phyloP scores from a whole-genome alignment of 2,797 vertebrate genomes.

The Xenopus petersii region DNA sequence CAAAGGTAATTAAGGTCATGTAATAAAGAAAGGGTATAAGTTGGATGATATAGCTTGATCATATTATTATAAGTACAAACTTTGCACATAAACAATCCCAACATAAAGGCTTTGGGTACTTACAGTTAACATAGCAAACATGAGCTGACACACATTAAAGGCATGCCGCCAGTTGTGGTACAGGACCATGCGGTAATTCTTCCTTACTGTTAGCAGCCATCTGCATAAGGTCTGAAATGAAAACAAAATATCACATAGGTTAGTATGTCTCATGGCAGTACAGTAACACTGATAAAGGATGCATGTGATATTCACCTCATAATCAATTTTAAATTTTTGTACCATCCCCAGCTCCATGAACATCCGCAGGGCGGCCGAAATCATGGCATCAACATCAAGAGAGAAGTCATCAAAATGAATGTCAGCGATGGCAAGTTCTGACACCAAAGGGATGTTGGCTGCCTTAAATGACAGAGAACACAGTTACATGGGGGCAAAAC shows the following conservation, averaged over 20 bases:
- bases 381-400: slow-evolving; percentile 93
- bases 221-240: slow-evolving; percentile 87
- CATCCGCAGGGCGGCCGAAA: slow-evolving; percentile 95
- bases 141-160: slow-evolving; percentile 97
- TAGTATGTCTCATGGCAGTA: background rate
- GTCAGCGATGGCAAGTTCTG: slow-evolving; percentile 90
- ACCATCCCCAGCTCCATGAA: slow-evolving; percentile 98
- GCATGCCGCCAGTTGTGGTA: slow-evolving; percentile 99
- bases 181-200: slow-evolving; percentile 96
- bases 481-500: slow-evolving; percentile 19
- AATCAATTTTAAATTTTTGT: slow-evolving; percentile 98
- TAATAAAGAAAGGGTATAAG: no score
- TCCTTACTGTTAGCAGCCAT: slow-evolving; percentile 96
- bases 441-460: slow-evolving; percentile 91
- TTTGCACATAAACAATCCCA: no score
- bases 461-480: slow-evolving; percentile 73
- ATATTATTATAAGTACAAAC: no score
- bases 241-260: slow-evolving; percentile 14
- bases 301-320: slow-evolving; percentile 78
- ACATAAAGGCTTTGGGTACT: slow-evolving; percentile 52
- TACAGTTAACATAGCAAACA: slow-evolving; percentile 97
- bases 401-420: slow-evolving; percentile 98
- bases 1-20: no score
- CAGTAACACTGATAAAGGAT: background rate
- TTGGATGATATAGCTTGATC: no score